A percentile compares a stretch with the other conserved stretches of the same genome.
These are phyloP conservation scores for Drosophila fungiperda DNA, from an alignment of 2,888 invertebrate species.

Conservation along the genomic window DNA sequence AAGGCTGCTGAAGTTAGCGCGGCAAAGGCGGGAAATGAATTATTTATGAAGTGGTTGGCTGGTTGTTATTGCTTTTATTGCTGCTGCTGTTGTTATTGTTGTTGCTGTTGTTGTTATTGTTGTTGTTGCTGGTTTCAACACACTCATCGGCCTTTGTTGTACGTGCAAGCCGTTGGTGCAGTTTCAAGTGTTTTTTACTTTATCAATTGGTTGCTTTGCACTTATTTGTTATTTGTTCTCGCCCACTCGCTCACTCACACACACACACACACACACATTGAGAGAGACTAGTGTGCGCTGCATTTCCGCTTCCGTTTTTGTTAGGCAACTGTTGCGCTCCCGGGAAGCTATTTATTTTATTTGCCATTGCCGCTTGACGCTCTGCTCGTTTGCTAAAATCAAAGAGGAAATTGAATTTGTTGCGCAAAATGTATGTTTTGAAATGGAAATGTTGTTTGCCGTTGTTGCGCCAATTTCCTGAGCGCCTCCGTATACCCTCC, in stretches of 20 bases:
- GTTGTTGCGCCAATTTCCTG: slow-evolving; percentile 74
- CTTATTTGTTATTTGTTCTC: slow-evolving; percentile 79
- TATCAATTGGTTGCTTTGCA: slow-evolving; percentile 80
- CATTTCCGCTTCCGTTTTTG: slow-evolving; percentile 76
- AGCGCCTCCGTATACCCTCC: slow-evolving; percentile 45
- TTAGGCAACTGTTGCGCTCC: slow-evolving; percentile 79
- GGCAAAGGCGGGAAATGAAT: slow-evolving; percentile 83
- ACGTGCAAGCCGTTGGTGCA: slow-evolving; percentile 49
- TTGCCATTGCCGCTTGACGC: slow-evolving; percentile 57
- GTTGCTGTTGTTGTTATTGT: slow-evolving; percentile 15
- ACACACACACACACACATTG: slow-evolving; percentile 19
- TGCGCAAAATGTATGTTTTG: slow-evolving; percentile 77
- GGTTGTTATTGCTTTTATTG: slow-evolving; percentile 57
- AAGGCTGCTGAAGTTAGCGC: slow-evolving; percentile 68
- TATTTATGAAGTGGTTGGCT: slow-evolving; percentile 84
- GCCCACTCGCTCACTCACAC: slow-evolving; percentile 40
- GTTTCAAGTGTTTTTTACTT: slow-evolving; percentile 76
- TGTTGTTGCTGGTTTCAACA: slow-evolving; percentile 52
- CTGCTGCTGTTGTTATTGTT: slow-evolving; percentile 48
- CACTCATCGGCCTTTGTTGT: slow-evolving; percentile 71
- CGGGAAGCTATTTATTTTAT: slow-evolving; percentile 78
- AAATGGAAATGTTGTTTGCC: slow-evolving; percentile 77
- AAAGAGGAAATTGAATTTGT: slow-evolving; percentile 81
- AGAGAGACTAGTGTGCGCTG: slow-evolving; percentile 45
- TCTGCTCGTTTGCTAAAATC: slow-evolving; percentile 76